Evolutionary conservation across 2,797 vertebrate genomes (phyloP), one percentile per base, ranked within the genome.

Genomic region (Pseudochaenichthys georgianus): DNA sequence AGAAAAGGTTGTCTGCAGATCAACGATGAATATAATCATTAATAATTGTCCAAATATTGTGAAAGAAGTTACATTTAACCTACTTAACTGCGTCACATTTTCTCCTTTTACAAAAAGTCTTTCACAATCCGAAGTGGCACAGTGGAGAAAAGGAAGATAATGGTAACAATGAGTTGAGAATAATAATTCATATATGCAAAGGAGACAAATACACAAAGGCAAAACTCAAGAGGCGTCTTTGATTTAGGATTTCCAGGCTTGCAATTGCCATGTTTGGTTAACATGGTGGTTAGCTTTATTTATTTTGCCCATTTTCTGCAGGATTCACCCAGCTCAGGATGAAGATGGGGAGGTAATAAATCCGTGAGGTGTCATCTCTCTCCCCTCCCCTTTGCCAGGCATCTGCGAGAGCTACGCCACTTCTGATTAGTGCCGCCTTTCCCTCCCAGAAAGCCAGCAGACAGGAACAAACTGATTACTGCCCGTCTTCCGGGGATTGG

Each of bases 391-490:
- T 87, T 73, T 67, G 77, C 89, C 89, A 89, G 86, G 85, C 87
- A 91, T 88, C 68, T 64, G 82, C 81, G 57, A 75, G 87, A 59
- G 80, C 85, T 80, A 89, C 75, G 94, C 93, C 94, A 94, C 93
- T 94, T 94, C 88, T 94, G 92, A 95, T 95, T 95, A 95, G 91
- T 88, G 79, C 89, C 77, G 81, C 89, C 88, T 87, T 88, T 91
- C 91, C 92, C 90, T 87, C 80, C 85, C 87, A 87, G 90, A 91
- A 91, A 94, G 89, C 89, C 92, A 94, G 90, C 85, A 90, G 94
- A 94, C 91, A 93, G 95, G 93, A 95, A 94, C 94, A 94, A 93
- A 95, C 94, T 93, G 94, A 94, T 94, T 93, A 93, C 93, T 94
- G 95, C 89, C 92, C 90, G 93, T 94, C 94, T 93, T 94, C 74